These are phyloP conservation scores for Vandiemenella viatica DNA, from an alignment of 2,888 invertebrate genomes.

Conservation along the genomic window DNA sequence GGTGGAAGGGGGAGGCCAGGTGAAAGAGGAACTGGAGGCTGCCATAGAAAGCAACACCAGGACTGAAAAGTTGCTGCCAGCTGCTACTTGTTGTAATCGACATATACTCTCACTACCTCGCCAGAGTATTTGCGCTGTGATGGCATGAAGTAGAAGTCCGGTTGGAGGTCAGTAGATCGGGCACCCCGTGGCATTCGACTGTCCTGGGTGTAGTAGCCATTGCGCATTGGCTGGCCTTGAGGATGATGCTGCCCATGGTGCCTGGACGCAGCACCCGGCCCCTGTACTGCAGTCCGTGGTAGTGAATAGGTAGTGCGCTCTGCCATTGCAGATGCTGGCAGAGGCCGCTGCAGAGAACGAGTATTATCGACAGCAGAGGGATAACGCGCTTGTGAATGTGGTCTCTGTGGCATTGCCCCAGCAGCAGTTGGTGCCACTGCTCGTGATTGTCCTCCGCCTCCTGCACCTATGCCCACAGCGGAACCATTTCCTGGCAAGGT, in stretches of 20 bases:
- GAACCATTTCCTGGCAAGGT: constrained; percentile 21
- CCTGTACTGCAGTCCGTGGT: constrained; percentile 46
- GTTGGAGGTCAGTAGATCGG: constrained; percentile 35
- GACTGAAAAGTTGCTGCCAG: too few species aligned
- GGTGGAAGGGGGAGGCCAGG: too few species aligned
- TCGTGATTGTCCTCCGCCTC: constrained; percentile 8
- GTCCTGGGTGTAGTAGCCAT: constrained; percentile 22
- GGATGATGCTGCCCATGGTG: constrained; percentile 14
- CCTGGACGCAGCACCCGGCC: too few species aligned
- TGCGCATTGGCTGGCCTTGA: constrained; percentile 20
- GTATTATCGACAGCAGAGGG: background rate
- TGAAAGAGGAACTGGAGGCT: too few species aligned
- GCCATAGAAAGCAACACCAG: too few species aligned
- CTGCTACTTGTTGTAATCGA: constrained; percentile 62
- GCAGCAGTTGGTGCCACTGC: constrained; percentile 4
- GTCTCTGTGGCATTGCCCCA: constrained; percentile 1
- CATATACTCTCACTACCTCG: constrained; percentile 71
- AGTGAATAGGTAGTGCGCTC: constrained; percentile 60
- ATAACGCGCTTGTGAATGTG: too few species aligned
- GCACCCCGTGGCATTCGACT: constrained; percentile 27
- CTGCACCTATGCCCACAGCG: constrained; percentile 16
- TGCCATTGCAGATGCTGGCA: constrained; percentile 9
- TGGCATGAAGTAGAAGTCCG: constrained; percentile 92
- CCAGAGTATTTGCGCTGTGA: constrained; percentile 87
- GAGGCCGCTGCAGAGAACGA: constrained; percentile 33